phyloP scores from a whole-genome alignment of 2,113 vertebrate species.

The Sigmodon hispidus region DNA sequence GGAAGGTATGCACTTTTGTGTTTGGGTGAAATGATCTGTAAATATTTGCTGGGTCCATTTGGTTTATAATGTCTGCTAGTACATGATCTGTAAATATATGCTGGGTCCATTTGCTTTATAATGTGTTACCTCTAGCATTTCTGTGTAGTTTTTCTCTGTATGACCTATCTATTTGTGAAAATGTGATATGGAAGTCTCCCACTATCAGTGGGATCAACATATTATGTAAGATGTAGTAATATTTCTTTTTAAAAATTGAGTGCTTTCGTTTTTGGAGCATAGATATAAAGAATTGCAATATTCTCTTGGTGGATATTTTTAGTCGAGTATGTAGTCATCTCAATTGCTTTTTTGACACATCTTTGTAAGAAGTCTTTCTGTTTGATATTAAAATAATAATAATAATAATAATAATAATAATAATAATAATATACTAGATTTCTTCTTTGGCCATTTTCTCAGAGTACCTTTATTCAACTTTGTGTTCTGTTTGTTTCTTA shows the following conservation, averaged over 20 bases:
- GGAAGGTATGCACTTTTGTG: neutral
- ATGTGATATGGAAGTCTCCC: neutral
- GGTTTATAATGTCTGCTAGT: neutral
- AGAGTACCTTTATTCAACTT: neutral
- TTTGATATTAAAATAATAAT: neutral
- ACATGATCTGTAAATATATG: neutral
- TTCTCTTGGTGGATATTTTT: neutral
- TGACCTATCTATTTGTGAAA: neutral
- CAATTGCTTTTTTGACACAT: neutral
- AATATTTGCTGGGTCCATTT: neutral
- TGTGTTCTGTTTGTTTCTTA: neutral
- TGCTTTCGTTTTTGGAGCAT: neutral
- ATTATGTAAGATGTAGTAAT: neutral
- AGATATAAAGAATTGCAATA: neutral
- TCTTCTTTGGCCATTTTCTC: neutral
- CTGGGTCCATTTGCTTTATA: neutral
- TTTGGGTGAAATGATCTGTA: neutral
- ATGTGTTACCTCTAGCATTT: neutral
- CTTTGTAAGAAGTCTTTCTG: neutral
- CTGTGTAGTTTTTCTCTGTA: neutral
- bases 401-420: too few species aligned
- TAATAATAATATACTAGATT: neutral
- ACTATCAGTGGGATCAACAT: neutral
- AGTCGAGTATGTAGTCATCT: neutral
- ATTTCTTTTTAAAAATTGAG: neutral